Evolutionary conservation across 2,888 invertebrate species (phyloP).

Genomic region (Aleiodes leptofemur): DNA sequence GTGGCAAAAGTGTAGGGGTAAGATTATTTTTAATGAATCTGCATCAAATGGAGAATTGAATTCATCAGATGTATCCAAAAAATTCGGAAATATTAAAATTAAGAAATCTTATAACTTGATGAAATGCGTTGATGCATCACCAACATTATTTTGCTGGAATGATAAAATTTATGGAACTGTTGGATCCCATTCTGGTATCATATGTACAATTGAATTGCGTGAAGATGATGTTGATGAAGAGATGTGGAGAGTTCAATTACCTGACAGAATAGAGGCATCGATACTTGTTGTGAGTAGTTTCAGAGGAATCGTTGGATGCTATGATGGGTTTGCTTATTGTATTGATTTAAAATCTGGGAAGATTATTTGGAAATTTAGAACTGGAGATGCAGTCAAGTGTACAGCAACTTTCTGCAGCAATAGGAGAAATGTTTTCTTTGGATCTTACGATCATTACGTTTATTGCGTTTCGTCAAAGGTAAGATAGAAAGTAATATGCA

Average conservation of each 20-base stretch:
- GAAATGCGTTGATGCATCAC: slow-evolving; percentile 91
- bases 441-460: slow-evolving; percentile 83
- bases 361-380: slow-evolving; percentile 80
- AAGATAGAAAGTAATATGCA: slow-evolving; percentile 55
- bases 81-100: slow-evolving; percentile 61
- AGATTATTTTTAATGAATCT: slow-evolving; percentile 18
- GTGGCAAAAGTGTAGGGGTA: slow-evolving; percentile 67
- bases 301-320: slow-evolving; percentile 84
- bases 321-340: slow-evolving; percentile 85
- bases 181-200: slow-evolving; percentile 86
- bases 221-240: slow-evolving; percentile 77
- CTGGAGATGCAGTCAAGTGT: slow-evolving; percentile 82
- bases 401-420: slow-evolving; percentile 75
- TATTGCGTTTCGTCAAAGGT: slow-evolving; percentile 80
- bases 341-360: slow-evolving; percentile 78
- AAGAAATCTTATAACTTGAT: slow-evolving; percentile 79
- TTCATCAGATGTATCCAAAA: slow-evolving; percentile 8
- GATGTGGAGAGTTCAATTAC: slow-evolving; percentile 77
- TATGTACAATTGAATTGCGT: slow-evolving; percentile 80
- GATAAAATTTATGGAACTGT: slow-evolving; percentile 76
- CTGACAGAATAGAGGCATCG: slow-evolving; percentile 85
- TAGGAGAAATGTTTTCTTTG: slow-evolving; percentile 78
- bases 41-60: background rate
- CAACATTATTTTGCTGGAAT: slow-evolving; percentile 77
- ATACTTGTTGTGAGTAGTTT: slow-evolving; percentile 75